These are phyloP conservation scores for Exephanes ischioxanthus DNA, from an alignment of 2,888 invertebrate genomes.

Conservation along the genomic window DNA sequence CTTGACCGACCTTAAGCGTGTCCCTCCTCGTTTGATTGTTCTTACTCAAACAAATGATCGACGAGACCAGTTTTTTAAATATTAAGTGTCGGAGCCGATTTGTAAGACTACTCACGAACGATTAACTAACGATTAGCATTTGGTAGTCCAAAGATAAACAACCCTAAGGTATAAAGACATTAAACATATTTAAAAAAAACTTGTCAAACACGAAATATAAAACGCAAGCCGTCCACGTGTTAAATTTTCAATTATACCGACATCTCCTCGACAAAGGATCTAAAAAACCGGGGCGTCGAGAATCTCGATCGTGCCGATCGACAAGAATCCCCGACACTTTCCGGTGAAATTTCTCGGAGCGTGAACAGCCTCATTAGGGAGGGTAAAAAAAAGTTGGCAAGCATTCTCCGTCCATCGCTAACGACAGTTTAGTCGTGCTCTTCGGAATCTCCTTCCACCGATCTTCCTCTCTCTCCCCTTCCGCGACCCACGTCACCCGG, in stretches of 20 bases:
- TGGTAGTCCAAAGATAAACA: not conserved
- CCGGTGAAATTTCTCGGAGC: not conserved
- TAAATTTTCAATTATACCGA: not conserved
- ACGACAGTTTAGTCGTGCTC: constrained; percentile 14
- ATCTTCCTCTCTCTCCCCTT: not conserved
- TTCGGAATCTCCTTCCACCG: constrained; percentile 2
- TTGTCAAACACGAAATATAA: no score
- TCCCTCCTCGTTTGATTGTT: no score
- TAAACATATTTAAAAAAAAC: no score
- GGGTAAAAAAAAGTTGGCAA: not conserved
- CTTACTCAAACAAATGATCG: no score
- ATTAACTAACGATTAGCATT: not conserved
- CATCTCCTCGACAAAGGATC: no score
- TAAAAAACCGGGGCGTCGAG: not conserved
- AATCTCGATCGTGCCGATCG: not conserved
- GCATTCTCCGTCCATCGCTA: not conserved
- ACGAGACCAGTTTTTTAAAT: not conserved
- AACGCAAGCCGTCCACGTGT: not conserved
- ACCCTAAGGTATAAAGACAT: not conserved
- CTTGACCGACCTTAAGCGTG: no score
- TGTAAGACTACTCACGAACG: not conserved
- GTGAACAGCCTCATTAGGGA: not conserved
- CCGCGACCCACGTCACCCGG: not conserved
- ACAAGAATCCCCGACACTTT: not conserved
- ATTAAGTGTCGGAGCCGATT: not conserved